These are phyloP conservation scores for Mormyrus proboscirostris DNA, from an alignment of 2,797 vertebrate species.

Conservation along the genomic window DNA sequence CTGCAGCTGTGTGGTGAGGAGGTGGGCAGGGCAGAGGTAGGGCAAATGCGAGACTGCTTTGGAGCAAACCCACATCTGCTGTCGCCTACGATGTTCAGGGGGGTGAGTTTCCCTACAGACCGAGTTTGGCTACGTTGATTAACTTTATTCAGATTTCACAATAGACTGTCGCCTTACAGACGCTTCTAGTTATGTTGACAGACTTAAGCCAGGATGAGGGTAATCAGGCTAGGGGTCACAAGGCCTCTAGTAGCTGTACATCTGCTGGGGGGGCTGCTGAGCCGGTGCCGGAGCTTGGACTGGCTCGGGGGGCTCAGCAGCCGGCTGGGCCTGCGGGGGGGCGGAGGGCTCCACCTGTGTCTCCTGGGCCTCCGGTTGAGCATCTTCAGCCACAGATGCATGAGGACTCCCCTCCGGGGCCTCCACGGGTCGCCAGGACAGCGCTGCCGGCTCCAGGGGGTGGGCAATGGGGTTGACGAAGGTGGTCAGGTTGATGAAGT, in stretches of 20 bases:
- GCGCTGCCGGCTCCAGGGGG: constrained; percentile 76
- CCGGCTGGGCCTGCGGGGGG: constrained; percentile 51
- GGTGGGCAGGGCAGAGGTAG: not conserved
- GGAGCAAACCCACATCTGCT: not conserved
- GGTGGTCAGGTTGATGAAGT: constrained; percentile 93
- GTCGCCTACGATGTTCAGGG: not conserved
- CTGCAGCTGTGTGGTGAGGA: not conserved
- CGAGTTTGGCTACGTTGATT: not conserved
- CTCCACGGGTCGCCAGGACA: constrained; percentile 79
- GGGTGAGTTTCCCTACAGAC: not conserved
- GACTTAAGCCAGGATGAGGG: not conserved
- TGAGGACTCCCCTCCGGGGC: constrained; percentile 61
- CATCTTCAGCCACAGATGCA: constrained; percentile 44
- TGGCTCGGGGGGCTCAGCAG: constrained; percentile 40
- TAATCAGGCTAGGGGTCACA: not conserved
- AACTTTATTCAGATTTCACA: not conserved
- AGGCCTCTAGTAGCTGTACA: constrained; percentile 77
- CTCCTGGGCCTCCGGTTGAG: constrained; percentile 50
- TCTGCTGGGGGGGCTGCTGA: constrained; percentile 70
- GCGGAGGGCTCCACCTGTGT: constrained; percentile 43
- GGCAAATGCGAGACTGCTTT: not conserved
- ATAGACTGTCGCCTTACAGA: not conserved
- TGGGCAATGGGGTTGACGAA: constrained; percentile 87
- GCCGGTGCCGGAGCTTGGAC: constrained; percentile 43
- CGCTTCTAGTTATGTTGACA: constrained; percentile 14